Percentiles rank a stretch among this genome's conserved stretches.
Evolutionary conservation across 1,140 invertebrate species (phyloP).

Genomic region (Papilio polyxenes): DNA sequence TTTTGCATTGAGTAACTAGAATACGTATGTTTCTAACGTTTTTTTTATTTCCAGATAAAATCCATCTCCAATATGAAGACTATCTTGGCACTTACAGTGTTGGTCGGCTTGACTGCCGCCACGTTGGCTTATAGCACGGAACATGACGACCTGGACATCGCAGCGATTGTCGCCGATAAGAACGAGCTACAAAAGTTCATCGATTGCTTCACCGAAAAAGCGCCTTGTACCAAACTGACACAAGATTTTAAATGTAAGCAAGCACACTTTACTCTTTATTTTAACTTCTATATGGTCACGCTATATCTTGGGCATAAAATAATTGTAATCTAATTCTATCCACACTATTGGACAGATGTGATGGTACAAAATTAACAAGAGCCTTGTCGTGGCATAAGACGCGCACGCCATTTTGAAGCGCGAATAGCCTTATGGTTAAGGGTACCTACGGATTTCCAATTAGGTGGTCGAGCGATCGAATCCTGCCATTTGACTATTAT

Average conservation of each 20-base stretch:
- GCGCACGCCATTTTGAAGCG: too few species aligned
- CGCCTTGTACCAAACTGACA: slow-evolving; percentile 43
- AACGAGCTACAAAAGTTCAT: slow-evolving; percentile 39
- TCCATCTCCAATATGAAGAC: slow-evolving; percentile 48
- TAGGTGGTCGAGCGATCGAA: too few species aligned
- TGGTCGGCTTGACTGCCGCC: slow-evolving; percentile 43
- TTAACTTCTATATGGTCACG: background rate
- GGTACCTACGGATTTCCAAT: too few species aligned
- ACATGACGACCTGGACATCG: slow-evolving; percentile 54
- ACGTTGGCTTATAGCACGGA: slow-evolving; percentile 46
- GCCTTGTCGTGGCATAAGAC: too few species aligned
- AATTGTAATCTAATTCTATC: too few species aligned
- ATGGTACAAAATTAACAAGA: too few species aligned
- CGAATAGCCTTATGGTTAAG: too few species aligned
- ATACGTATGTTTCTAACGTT: background rate
- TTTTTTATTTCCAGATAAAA: slow-evolving; percentile 18
- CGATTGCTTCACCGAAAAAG: slow-evolving; percentile 49
- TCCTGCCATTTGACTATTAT: too few species aligned
- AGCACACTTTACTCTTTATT: background rate
- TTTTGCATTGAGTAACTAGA: background rate
- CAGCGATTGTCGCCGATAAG: slow-evolving; percentile 41
- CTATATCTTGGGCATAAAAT: too few species aligned
- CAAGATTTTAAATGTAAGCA: slow-evolving; percentile 58
- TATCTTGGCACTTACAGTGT: slow-evolving; percentile 41
- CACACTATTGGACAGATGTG: too few species aligned